A percentile compares a stretch with the other conserved stretches of the same genome.
Conservation (phyloP, 2,888 invertebrate genomes). For the Lochmaea crataegi region DNA sequence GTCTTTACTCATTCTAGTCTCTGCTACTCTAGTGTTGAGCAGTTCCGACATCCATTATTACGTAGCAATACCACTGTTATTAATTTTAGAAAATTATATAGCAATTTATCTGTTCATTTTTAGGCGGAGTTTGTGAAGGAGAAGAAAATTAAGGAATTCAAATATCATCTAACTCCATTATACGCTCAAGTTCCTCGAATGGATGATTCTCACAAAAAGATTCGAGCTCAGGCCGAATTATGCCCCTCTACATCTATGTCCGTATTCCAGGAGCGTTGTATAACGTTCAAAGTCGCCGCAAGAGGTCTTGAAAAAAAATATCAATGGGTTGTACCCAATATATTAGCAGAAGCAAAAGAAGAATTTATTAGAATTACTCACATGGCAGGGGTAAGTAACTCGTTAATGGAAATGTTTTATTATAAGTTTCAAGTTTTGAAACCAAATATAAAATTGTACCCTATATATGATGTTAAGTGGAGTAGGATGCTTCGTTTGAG, state of each 20-base stretch:
- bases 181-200: slow-evolving; percentile 57
- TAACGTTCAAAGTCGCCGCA: slow-evolving; percentile 71
- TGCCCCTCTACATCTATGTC: slow-evolving; percentile 73
- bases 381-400: slow-evolving; percentile 68
- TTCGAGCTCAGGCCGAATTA: slow-evolving; percentile 70
- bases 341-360: slow-evolving; percentile 69
- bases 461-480: too few relatives aligned
- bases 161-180: slow-evolving; percentile 53
- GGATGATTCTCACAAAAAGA: slow-evolving; percentile 62
- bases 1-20: too few relatives aligned
- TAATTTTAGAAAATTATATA: background rate
- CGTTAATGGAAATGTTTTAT: background rate
- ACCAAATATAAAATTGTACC: too few relatives aligned
- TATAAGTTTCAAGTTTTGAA: too few relatives aligned
- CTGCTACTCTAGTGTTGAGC: too few relatives aligned
- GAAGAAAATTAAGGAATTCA: slow-evolving; percentile 56
- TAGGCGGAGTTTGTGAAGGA: slow-evolving; percentile 56
- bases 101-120: background rate
- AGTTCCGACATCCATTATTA: too few relatives aligned
- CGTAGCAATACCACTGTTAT: background rate
- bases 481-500: too few relatives aligned
- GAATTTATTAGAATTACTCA: slow-evolving; percentile 74
- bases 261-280: slow-evolving; percentile 71
- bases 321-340: slow-evolving; percentile 67
- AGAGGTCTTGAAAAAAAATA: slow-evolving; percentile 69